Evolutionary conservation across 2,113 vertebrate species (phyloP), one percentile per base, ranked within the genome.

Genomic region (Emberiza fucata): DNA sequence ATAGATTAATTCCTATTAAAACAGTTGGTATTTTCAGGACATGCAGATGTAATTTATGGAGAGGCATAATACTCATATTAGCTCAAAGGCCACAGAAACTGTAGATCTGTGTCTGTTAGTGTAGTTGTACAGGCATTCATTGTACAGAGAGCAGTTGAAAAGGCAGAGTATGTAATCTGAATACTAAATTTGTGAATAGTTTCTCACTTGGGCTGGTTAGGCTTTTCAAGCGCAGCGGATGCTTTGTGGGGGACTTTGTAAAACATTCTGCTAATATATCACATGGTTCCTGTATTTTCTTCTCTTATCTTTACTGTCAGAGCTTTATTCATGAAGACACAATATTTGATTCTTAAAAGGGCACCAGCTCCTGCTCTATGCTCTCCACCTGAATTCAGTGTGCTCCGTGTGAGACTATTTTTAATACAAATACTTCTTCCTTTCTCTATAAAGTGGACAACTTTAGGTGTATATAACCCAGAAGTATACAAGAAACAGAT

Each of bases 141-240:
- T 96, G 97, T 97, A 97, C 94, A 91, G 96, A 77, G 96, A 96
- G 94, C 90, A 71, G 97, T 96, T 98, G 97, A 95, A 98, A 97
- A 96, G 93, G 92, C 93, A 95, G 95, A 81, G 92, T 94, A 91
- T 97, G 93, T 94, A 96, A 95, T 96, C 96, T 95, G 98, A 97
- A 98, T 98, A 97, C 97, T 98, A 97, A 98, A 98, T 98, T 96
- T 92, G 85, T 97, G 97, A 97, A 94, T 94, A 97, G 96, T 97
- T 95, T 97, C 96, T 94, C 92, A 95, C 96, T 97, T 86, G 93
- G 95, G 96, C 90, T 95, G 84, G 95, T 97, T 82, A 56, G 95
- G 94, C 95, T 97, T 96, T 95, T 97, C 95, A 97, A 94, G 92
- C 86, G 81, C 97, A 97, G 96, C 92, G 97, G 94, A 98, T 90